phyloP scores from a whole-genome alignment of 2,888 invertebrate genomes.

The Euphydryas editha region DNA sequence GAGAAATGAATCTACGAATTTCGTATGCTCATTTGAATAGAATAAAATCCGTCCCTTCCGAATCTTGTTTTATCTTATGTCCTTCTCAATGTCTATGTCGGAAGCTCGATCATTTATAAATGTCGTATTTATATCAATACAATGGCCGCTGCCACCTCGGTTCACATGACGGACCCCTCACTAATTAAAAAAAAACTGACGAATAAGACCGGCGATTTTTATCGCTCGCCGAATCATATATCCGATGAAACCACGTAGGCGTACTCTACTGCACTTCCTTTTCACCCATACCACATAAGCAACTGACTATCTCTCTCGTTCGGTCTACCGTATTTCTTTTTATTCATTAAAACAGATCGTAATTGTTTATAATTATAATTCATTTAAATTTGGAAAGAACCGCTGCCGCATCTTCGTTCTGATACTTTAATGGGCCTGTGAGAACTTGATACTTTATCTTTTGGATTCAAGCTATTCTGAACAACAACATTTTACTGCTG shows the following conservation, averaged over 20 bases:
- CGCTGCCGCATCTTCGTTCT: conserved; percentile 66
- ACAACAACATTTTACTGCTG: conserved; percentile 13
- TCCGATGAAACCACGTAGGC: conserved; percentile 76
- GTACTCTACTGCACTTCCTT: conserved; percentile 68
- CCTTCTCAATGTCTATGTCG: conserved; percentile 66
- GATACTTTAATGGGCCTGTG: conserved; percentile 71
- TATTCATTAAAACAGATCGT: conserved; percentile 74
- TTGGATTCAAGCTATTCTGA: conserved; percentile 44
- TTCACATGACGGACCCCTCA: conserved; percentile 79
- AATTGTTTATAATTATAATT: conserved; percentile 82
- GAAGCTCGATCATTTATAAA: conserved; percentile 67
- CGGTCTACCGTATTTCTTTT: conserved; percentile 62
- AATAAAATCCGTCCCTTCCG: conserved; percentile 51
- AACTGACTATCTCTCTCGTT: conserved; percentile 60
- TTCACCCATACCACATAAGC: conserved; percentile 53
- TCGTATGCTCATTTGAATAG: conserved; percentile 51
- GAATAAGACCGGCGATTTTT: conserved; percentile 83
- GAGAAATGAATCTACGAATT: conserved; percentile 47
- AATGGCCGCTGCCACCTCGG: conserved; percentile 72
- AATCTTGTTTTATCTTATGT: conserved; percentile 54
- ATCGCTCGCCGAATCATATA: conserved; percentile 80
- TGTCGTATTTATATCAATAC: conserved; percentile 75
- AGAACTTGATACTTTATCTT: conserved; percentile 74
- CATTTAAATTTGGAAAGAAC: conserved; percentile 70
- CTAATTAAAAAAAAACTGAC: conserved; percentile 81